A percentile compares a stretch with the other conserved stretches of the same genome.
phyloP scores from a whole-genome alignment of 2,888 invertebrate genomes.

The Pristionchus mayeri region DNA sequence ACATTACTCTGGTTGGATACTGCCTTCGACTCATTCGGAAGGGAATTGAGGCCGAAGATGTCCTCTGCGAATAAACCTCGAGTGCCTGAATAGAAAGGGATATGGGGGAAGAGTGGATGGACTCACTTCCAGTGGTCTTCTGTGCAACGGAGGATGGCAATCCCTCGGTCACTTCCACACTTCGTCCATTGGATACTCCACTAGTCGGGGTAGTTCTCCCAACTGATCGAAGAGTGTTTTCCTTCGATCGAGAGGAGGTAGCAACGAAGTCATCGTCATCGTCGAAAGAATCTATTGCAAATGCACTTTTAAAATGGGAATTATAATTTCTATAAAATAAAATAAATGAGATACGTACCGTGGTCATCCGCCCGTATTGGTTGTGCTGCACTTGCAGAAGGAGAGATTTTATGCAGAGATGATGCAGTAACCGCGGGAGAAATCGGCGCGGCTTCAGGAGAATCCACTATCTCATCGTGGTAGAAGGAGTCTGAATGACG shows the following conservation, averaged over 20 bases:
- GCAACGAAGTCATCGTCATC: background rate
- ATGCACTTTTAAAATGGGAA: background rate
- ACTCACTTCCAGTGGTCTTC: background rate
- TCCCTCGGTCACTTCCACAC: slow-evolving; percentile 10
- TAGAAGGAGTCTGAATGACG: slow-evolving; percentile 25
- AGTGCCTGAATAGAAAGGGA: background rate
- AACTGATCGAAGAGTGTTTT: background rate
- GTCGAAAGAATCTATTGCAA: slow-evolving; percentile 19
- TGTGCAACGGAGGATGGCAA: background rate
- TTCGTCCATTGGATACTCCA: slow-evolving; percentile 36
- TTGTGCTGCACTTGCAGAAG: background rate
- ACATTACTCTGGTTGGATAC: background rate
- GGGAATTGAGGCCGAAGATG: slow-evolving; percentile 9
- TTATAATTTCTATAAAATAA: background rate
- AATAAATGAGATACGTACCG: no score
- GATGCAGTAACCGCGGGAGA: background rate
- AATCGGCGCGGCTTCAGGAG: no score
- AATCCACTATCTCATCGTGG: background rate
- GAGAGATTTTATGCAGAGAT: background rate
- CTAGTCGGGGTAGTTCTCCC: background rate
- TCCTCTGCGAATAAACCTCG: slow-evolving; percentile 41
- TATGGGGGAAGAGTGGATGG: background rate
- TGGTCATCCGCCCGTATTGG: background rate
- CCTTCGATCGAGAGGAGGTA: background rate
- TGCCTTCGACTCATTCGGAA: background rate